phyloP scores from a whole-genome alignment of 2,113 vertebrate species.

The Nasalis larvatus region DNA sequence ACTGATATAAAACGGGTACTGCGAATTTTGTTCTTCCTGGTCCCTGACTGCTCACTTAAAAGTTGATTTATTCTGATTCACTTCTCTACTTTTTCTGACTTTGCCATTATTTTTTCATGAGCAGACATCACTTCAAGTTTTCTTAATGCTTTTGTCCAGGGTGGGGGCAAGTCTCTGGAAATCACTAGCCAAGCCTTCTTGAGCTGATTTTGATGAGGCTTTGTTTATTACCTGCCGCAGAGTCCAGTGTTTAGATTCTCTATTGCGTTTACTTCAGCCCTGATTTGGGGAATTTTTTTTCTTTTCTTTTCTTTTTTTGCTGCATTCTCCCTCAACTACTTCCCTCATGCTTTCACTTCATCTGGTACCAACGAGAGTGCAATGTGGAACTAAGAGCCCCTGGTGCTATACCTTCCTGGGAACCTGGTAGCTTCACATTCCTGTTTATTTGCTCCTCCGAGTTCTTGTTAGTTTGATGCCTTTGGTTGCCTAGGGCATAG shows the following conservation, averaged over 20 bases:
- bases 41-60: slow-evolving; percentile 65
- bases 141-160: neutral
- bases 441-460: slow-evolving; percentile 12
- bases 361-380: neutral
- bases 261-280: neutral
- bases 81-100: slow-evolving; percentile 55
- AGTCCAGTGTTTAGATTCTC: neutral
- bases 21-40: slow-evolving; percentile 57
- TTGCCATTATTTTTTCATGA: slow-evolving; percentile 59
- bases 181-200: neutral
- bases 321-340: neutral
- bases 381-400: neutral
- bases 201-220: neutral
- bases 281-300: neutral
- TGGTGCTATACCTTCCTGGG: neutral
- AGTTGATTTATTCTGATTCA: slow-evolving; percentile 56
- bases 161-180: neutral
- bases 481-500: neutral
- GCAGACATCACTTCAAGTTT: slow-evolving; percentile 43
- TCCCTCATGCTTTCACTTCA: neutral
- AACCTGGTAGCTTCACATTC: slow-evolving; percentile 3
- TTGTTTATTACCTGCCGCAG: neutral
- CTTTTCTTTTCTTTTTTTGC: neutral
- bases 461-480: slow-evolving; percentile 16
- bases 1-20: slow-evolving; percentile 43